Conservation (phyloP, 92 coral and sea anemone species). For the Actinernus sp. region DNA sequence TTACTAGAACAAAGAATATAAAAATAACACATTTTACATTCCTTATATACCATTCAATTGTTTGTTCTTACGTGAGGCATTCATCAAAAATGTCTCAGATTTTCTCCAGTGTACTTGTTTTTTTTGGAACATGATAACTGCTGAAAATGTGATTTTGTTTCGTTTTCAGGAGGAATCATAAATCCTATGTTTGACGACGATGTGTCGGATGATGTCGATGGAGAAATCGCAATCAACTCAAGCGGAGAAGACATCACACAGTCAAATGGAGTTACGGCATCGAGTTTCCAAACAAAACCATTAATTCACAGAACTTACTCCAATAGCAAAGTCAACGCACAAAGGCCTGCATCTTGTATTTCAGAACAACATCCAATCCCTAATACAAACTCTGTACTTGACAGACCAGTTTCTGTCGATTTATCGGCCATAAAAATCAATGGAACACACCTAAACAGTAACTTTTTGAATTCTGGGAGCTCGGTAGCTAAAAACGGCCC, state of each 20-base stretch:
- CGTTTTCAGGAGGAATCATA: constrained; percentile 50
- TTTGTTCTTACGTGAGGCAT: too few species aligned
- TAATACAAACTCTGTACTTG: background rate
- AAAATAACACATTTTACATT: too few species aligned
- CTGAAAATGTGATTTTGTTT: too few species aligned
- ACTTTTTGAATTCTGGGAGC: background rate
- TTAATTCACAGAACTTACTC: constrained; percentile 16
- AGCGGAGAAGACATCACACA: background rate
- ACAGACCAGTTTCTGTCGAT: constrained; percentile 45
- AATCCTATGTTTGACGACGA: constrained; percentile 80
- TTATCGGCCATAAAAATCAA: constrained; percentile 5
- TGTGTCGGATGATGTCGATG: constrained; percentile 6
- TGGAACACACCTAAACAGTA: background rate
- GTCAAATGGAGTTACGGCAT: background rate
- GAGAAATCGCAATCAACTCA: background rate
- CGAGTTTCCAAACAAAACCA: constrained; percentile 19
- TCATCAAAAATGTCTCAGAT: too few species aligned
- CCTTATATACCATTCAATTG: too few species aligned
- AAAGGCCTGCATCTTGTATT: constrained; percentile 19
- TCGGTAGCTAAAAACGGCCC: background rate
- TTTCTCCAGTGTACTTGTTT: too few species aligned
- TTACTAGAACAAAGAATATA: too few species aligned
- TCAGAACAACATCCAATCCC: constrained; percentile 2
- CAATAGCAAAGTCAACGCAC: background rate
- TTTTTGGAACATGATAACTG: too few species aligned